These are phyloP conservation scores for Sebastes kiyomatsui DNA, from an alignment of 2,797 vertebrate species.

Conservation along the genomic window DNA sequence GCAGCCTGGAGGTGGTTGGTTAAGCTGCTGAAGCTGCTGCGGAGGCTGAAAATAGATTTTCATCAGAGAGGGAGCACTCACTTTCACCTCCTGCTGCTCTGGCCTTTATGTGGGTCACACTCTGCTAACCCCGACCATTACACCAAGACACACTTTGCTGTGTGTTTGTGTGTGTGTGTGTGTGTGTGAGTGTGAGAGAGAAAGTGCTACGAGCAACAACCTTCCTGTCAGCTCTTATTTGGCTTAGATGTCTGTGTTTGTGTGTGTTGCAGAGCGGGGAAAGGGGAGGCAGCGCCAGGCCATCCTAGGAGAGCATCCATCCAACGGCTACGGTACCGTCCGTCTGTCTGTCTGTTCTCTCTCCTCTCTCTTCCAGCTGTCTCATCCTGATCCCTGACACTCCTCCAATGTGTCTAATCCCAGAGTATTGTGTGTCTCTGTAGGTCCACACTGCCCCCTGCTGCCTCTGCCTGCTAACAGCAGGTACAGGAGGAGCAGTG, in stretches of 20 bases:
- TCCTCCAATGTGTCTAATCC: not conserved
- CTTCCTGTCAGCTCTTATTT: not conserved
- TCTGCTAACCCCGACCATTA: not conserved
- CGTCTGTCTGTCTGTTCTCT: not conserved
- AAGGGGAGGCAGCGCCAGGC: conserved; percentile 92
- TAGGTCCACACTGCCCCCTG: conserved; percentile 90
- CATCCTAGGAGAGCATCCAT: conserved; percentile 95
- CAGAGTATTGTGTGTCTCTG: not conserved
- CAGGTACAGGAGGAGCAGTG: conserved; percentile 88
- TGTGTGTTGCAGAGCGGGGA: conserved; percentile 85
- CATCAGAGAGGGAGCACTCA: not conserved
- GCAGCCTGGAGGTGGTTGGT: not conserved
- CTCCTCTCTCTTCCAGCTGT: not conserved
- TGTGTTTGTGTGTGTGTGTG: not conserved
- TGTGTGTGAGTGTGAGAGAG: not conserved
- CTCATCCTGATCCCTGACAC: not conserved
- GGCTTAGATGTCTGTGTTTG: not conserved
- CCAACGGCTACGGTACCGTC: conserved; percentile 87
- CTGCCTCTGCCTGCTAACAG: conserved; percentile 87
- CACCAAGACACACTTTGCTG: not conserved
- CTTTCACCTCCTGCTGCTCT: not conserved
- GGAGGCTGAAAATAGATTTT: not conserved
- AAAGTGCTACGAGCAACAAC: not conserved
- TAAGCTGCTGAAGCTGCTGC: not conserved
- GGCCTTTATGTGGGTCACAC: not conserved